Evolutionary conservation across 2,797 vertebrate genomes (phyloP), one percentile per base, ranked within the genome.

Genomic region (Miichthys miiuy): DNA sequence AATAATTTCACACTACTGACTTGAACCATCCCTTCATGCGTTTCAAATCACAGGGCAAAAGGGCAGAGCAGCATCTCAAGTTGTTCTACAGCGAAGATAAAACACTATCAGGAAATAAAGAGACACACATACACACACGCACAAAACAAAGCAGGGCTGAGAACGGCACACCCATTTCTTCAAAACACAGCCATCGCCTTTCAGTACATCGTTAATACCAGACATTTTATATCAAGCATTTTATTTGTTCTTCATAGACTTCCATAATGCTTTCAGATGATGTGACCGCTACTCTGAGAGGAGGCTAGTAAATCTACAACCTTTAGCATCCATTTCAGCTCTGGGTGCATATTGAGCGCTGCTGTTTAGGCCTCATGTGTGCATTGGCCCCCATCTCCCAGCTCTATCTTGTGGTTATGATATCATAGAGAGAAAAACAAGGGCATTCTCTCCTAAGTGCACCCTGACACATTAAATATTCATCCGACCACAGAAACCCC

Each of bases 331-430:
- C 92, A 92, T 92, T 93, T 93, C 87, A 5, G 77, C 85, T 86
- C 79, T 11, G 81, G 81, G 82, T 84, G 85, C 76, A 64, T 92
- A 92, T 89, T 91, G 93, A 93, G 83, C 82, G 71, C 89, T 89
- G 83, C 86, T 87, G 88, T 93, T 90, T 86, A 90, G 89, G 88
- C 91, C 91, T 94, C 92, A 88, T 90, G 91, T 94, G 88, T 88
- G 89, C 90, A 87, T 67, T 81, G 90, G 82, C 84, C 89, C 90
- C 92, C 89, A 90, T 92, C 92, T 93, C 90, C 91, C 92, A 90
- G 90, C 90, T 91, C 94, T 94, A 95, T 95, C 91, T 95, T 96
- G 95, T 93, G 95, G 95, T 96, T 96, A 96, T 96, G 95, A 96
- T 96, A 96, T 96, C 95, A 96, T 95, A 93, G 91, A 84, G 80